Percentiles rank a stretch among this genome's conserved stretches.
phyloP scores from a whole-genome alignment of 2,797 vertebrate species.

The Dendrocincla tyrannina region DNA sequence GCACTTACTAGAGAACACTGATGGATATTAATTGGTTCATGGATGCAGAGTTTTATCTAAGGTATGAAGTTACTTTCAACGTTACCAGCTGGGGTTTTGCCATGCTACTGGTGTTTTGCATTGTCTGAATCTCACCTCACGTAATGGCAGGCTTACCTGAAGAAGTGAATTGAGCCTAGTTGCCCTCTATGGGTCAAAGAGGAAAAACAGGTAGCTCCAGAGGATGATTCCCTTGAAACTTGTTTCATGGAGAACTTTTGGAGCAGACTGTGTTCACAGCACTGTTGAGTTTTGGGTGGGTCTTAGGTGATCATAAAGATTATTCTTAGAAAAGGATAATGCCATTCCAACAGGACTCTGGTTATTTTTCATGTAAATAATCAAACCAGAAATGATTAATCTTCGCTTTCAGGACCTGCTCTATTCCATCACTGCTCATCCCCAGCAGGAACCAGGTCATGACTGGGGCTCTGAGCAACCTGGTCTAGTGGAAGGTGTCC shows the following conservation, averaged over 20 bases:
- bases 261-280: neutral
- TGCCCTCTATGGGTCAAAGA: neutral
- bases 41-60: neutral
- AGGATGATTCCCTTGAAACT: neutral
- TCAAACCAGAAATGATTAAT: neutral
- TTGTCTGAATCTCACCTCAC: neutral
- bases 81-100: neutral
- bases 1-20: neutral
- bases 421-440: neutral
- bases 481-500: neutral
- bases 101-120: neutral
- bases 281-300: neutral
- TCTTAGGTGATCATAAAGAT: neutral
- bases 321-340: neutral
- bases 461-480: neutral
- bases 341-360: neutral
- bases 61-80: neutral
- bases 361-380: neutral
- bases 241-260: neutral
- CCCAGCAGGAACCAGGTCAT: neutral
- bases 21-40: neutral
- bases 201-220: neutral
- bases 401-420: neutral
- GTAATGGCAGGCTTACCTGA: neutral
- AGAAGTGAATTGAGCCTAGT: neutral